Evolutionary conservation across 1,140 invertebrate species (phyloP).

Genomic region (Lepidurus arcticus): DNA sequence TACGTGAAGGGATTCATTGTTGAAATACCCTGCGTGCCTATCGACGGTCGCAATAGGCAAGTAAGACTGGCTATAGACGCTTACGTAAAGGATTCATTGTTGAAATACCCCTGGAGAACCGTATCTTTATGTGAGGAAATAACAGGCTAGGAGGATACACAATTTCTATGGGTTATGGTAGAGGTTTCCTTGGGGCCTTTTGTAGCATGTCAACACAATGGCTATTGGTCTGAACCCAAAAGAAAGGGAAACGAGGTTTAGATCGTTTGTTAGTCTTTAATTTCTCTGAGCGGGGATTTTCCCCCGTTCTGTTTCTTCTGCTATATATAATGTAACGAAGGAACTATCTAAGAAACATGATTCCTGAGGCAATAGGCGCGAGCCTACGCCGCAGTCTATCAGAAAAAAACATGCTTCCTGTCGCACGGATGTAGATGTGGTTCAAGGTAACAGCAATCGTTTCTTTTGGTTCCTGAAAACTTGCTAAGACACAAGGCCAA

Average conservation of each 20-base stretch:
- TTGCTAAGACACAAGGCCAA: background rate
- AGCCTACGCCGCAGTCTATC: no score
- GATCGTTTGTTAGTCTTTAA: background rate
- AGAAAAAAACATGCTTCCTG: background rate
- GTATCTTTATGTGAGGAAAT: no score
- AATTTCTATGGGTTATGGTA: background rate
- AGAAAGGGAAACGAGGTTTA: background rate
- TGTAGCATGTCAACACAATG: background rate
- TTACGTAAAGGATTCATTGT: no score
- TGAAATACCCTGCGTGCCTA: no score
- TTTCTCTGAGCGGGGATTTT: constrained; percentile 5
- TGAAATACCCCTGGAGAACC: no score
- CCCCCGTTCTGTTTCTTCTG: background rate
- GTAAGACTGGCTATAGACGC: no score
- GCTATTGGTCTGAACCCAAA: background rate
- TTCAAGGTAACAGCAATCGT: constrained; percentile 2
- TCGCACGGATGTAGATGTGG: background rate
- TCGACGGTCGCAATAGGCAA: no score
- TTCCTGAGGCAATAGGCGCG: no score
- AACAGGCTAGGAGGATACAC: no score
- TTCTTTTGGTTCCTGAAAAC: background rate
- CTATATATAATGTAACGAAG: background rate
- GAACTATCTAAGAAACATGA: background rate
- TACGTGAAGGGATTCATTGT: no score
- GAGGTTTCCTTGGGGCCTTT: background rate